phyloP scores from a whole-genome alignment of 2,113 vertebrate genomes.

The Pyrgilauda ruficollis region DNA sequence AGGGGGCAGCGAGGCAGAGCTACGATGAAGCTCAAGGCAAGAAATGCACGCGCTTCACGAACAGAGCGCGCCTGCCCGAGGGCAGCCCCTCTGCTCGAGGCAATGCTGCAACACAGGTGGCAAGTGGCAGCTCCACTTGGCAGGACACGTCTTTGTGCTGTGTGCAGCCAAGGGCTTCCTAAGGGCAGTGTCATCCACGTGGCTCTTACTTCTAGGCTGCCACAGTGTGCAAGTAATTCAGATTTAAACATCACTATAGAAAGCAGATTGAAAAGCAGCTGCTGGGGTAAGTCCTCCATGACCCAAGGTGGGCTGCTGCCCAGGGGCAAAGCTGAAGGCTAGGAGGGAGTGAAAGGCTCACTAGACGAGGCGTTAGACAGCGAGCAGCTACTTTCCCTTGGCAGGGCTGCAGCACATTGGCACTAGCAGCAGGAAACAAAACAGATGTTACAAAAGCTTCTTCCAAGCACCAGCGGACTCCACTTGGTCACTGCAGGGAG shows the following conservation, averaged over 20 bases:
- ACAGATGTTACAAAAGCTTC: slow-evolving; percentile 63
- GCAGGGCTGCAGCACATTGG: slow-evolving; percentile 45
- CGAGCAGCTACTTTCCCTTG: slow-evolving; percentile 14
- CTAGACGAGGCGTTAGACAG: slow-evolving; percentile 1
- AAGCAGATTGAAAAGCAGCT: slow-evolving; percentile 55
- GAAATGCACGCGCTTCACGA: neutral
- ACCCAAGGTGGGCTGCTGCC: neutral
- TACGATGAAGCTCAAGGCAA: slow-evolving; percentile 58
- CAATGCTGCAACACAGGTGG: neutral
- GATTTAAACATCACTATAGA: slow-evolving; percentile 23
- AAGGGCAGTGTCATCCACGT: neutral
- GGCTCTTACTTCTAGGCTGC: neutral
- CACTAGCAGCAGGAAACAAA: slow-evolving; percentile 58
- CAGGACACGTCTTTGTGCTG: neutral
- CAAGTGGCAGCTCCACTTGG: neutral
- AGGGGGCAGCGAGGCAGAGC: slow-evolving; percentile 42
- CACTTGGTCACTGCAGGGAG: slow-evolving; percentile 58
- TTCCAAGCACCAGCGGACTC: slow-evolving; percentile 49
- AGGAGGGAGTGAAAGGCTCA: slow-evolving; percentile 3
- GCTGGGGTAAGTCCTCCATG: neutral
- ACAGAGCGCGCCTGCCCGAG: neutral
- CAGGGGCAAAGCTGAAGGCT: slow-evolving; percentile 1
- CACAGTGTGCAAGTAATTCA: slow-evolving; percentile 6
- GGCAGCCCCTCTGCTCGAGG: neutral
- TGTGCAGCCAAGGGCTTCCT: neutral